Evolutionary conservation across 2,113 vertebrate species (phyloP), one percentile per base, ranked within the genome.

Genomic region (Lanius collurio): DNA sequence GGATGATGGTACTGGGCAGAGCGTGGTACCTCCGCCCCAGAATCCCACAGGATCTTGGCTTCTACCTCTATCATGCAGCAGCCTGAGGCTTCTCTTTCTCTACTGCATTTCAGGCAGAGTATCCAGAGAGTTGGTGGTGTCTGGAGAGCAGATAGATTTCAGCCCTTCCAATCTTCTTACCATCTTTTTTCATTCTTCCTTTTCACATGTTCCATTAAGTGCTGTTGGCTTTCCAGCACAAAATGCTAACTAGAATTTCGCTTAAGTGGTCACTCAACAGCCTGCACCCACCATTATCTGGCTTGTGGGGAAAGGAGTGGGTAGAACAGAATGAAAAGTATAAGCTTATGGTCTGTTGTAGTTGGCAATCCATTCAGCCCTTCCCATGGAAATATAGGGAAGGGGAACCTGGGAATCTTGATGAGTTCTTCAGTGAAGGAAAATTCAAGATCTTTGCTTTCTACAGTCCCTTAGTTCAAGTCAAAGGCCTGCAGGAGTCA

Each of bases 21-120:
- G 73, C 3, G 3, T 42, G 68, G 90, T 95, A 82, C 89, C 88
- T 97, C 55, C 41, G 28, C 27, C 18, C 80, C 26, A 4, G 26
- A 41, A 63, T 85, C 87, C 76, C 83, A 62, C 82, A 78, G 90
- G 83, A 74, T 95, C 83, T 94, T 95, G 90, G 92, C 71, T 90
- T 75, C 78, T 97, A 95, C 92, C 95, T 96, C 95, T 97, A 79
- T 78, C 91, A 82, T 84, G 67, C 89, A 89, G 87, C 92, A 92
- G 80, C 82, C 83, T 87, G 77, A 76, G 81, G 79, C 39, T 85
- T 96, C n/a, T 89, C 55, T 87, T 94, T 87, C 70, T 82, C 30
- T 84, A 37, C 52, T 69, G 75, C 81, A 46, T 93, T 95, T 95
- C 93, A 92, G 80, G 42, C 88, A 88, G 83, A 75, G 62, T 92